Evolutionary conservation across 2,888 invertebrate species (phyloP).

Genomic region (Drosophila seclusa): DNA sequence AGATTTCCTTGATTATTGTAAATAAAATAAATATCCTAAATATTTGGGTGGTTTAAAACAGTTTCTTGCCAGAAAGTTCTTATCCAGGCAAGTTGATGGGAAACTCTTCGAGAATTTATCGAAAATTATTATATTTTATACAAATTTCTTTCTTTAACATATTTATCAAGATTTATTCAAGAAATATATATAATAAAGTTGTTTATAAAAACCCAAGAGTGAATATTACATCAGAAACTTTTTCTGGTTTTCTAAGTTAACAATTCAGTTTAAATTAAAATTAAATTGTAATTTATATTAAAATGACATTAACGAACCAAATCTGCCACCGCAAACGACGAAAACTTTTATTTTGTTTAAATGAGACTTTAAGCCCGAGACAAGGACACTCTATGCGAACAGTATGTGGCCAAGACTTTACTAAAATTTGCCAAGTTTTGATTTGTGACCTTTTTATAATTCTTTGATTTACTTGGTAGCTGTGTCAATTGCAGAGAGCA

Average conservation of each 20-base stretch:
- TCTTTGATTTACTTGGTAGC: conserved; percentile 32
- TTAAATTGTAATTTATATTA: conserved; percentile 56
- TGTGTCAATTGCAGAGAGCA: conserved; percentile 24
- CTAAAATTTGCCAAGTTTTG: not conserved
- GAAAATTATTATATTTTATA: not conserved
- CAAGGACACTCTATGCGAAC: conserved; percentile 19
- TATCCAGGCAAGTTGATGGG: not conserved
- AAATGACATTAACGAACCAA: conserved; percentile 39
- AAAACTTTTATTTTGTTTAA: conserved; percentile 21
- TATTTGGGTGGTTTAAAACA: not conserved
- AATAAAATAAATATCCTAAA: not conserved
- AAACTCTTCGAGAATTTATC: not conserved
- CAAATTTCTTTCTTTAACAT: not conserved
- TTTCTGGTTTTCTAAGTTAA: not conserved
- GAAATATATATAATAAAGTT: not conserved
- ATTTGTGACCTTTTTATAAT: conserved; percentile 18
- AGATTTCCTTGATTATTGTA: conserved; percentile 6
- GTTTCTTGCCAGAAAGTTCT: not conserved
- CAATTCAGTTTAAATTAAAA: conserved; percentile 40
- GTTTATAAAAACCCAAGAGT: not conserved
- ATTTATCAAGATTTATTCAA: not conserved
- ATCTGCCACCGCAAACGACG: conserved; percentile 15
- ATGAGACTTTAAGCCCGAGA: conserved; percentile 5
- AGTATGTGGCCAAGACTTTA: conserved; percentile 3
- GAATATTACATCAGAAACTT: conserved; percentile 8